Percentiles rank a stretch among this genome's conserved stretches.
These are phyloP conservation scores for Drosophila prostipennis DNA, from an alignment of 2,888 invertebrate species.

Conservation along the genomic window DNA sequence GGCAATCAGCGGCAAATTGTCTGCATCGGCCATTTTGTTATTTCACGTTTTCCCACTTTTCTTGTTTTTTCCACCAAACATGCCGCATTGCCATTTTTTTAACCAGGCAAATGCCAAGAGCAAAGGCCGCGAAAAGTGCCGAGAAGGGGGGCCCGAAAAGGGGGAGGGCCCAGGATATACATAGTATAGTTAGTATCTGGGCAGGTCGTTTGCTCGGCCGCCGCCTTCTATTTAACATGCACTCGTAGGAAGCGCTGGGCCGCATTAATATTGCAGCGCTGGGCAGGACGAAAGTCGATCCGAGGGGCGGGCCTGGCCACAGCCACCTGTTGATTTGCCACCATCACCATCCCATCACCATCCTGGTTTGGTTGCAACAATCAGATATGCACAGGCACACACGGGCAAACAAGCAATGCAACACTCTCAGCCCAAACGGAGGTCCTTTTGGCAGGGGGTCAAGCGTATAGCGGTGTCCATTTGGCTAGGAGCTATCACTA, in stretches of 20 bases:
- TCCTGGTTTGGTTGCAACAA: conserved; percentile 13
- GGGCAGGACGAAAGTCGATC: conserved; percentile 13
- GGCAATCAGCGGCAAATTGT: conserved; percentile 49
- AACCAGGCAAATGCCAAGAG: conserved; percentile 34
- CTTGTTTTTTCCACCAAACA: conserved; percentile 11
- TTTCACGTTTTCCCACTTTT: conserved; percentile 11
- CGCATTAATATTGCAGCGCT: conserved; percentile 55
- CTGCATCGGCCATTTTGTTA: conserved; percentile 49
- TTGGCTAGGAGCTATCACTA: background rate
- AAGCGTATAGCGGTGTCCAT: background rate
- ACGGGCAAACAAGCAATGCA: conserved; percentile 5
- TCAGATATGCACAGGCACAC: conserved; percentile 34
- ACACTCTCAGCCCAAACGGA: conserved; percentile 6
- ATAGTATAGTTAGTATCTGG: conserved; percentile 21
- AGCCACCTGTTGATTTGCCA: conserved; percentile 17
- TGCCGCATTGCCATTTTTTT: conserved; percentile 46
- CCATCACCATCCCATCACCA: conserved; percentile 1
- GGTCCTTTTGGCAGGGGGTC: conserved; percentile 6
- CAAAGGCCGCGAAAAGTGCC: conserved; percentile 16
- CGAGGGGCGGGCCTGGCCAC: conserved; percentile 2
- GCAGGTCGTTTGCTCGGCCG: conserved; percentile 57
- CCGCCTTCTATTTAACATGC: conserved; percentile 66
- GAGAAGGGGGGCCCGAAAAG: background rate
- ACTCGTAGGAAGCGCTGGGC: conserved; percentile 55
- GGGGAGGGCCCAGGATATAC: background rate